Base-by-base conservation (phyloP, 2,797 vertebrate species). In the Darevskia mixta region DNA sequence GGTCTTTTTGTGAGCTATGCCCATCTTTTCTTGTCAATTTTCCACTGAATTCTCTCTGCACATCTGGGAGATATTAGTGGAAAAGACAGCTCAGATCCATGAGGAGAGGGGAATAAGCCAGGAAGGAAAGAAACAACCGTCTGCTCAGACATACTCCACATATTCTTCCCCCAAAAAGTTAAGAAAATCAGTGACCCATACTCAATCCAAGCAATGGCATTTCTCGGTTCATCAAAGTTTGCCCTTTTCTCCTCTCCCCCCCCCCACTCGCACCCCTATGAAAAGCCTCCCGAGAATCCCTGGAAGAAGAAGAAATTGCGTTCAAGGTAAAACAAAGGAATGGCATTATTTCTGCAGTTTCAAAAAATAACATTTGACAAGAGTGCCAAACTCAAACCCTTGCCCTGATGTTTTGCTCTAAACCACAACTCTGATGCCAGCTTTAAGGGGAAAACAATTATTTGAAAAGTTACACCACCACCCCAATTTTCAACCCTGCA, bases 101-200 rank as follows among this genome's bases (percentile, higher is more conserved):
- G 89, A 35, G 0, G 86, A 87, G 66, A 85, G 82, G 41, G 82
- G 91, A 93, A 91, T 75, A 92, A 89, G 64, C 88, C 79, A 0
- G 15, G n/a, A 78, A 29, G 43, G 69, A 43, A 88, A 93, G 92
- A 91, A 88, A 76, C 86, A 85, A 85, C 91, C 94, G 93, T 94
- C 94, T 95, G 95, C 94, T 95, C 92, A 88, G 89, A 85, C 90
- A 85, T 94, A 92, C 89, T 93, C 89, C 86, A 89, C 90, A 88
- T 86, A 92, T 93, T 90, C 89, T 91, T 89, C 94, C 89, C 49
- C 13, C 3, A 0, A 55, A 93, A 93, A 80, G 87, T 85, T 86
- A 94, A 95, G 92, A 95, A 95, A 95, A 95, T 92, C 91, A 88
- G 88, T 94, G 94, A 94, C 93, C 93, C 94, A 89, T 1, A 0